These are phyloP conservation scores for Oophaga sylvatica DNA, from an alignment of 2,797 vertebrate species.

Conservation along the genomic window DNA sequence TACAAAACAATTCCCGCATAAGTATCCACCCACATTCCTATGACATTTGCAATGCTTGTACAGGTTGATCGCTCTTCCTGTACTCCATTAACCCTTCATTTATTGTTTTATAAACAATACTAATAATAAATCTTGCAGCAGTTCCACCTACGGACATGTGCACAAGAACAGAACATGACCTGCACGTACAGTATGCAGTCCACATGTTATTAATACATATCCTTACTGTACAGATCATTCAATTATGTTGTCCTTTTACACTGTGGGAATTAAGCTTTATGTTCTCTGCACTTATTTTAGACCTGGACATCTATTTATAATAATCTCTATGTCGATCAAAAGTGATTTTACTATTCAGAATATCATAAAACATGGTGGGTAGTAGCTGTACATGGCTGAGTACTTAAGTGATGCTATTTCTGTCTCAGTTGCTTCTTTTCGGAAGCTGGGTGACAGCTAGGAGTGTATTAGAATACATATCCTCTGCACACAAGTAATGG, in stretches of 20 bases:
- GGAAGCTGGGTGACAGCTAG: background rate
- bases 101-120: background rate
- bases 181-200: slow-evolving; percentile 4
- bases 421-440: slow-evolving; percentile 1
- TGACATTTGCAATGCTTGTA: background rate
- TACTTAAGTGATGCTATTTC: slow-evolving; percentile 25
- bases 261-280: background rate
- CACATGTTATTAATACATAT: background rate
- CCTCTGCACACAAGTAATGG: background rate
- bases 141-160: background rate
- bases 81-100: background rate
- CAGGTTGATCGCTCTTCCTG: background rate
- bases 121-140: background rate
- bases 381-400: background rate
- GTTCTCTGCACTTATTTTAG: background rate
- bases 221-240: background rate
- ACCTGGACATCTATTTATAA: background rate
- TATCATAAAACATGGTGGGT: background rate
- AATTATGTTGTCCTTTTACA: background rate
- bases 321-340: background rate
- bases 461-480: background rate
- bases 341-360: background rate
- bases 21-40: slow-evolving; percentile 18
- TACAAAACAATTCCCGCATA: no score
- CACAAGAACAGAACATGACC: background rate